Evolutionary conservation across 2,888 invertebrate genomes (phyloP), one percentile per base, ranked within the genome.

Genomic region (Acanthopleura granulata): DNA sequence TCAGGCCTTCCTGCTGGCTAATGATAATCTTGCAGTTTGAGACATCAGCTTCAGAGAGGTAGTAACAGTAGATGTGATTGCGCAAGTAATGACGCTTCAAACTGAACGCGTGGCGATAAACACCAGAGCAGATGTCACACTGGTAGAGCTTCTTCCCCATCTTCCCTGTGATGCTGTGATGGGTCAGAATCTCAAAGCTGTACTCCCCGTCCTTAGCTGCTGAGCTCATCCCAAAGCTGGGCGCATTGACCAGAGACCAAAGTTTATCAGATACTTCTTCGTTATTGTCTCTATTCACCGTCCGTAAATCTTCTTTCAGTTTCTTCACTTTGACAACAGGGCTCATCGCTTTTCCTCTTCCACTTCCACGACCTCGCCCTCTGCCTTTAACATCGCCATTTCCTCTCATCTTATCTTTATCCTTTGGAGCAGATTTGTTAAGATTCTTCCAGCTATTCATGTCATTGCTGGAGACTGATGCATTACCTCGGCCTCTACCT

Each of bases 41-140:
- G n/a, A 91, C 84, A 79, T 92, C 92, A 30, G 90, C 83, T 29
- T 86, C 85, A 30, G 89, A 89, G 51, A 92, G 82, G 80, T 91
- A 91, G 61, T 87, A 87, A 77, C 89, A 88, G 81, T 92, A 91
- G 57, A 92, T 89, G 81, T 92, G 92, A 76, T 88, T 90, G 30
- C 91, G 87, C 50, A 92, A 82, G 79, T 91, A 92, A 82, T 92
- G 92, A 51, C 92, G 86, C 77, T 92, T 92, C 15, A 92, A 85
- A 79, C 91, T 92, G 80, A 91, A 91, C 30, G 90, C 89, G 77
- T 92, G 91, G 66, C 90, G 87, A 81, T 92, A 92, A n/a, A 71
- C 86, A 0, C 90, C 90, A 1, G 86, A 82, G 83, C 92, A 92
- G n/a, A 92, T 89, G 81, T 92, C 92, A 87, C 92, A 92, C 72